Conservation (phyloP, 2,113 vertebrate genomes). For the Actenoides hombroni region DNA sequence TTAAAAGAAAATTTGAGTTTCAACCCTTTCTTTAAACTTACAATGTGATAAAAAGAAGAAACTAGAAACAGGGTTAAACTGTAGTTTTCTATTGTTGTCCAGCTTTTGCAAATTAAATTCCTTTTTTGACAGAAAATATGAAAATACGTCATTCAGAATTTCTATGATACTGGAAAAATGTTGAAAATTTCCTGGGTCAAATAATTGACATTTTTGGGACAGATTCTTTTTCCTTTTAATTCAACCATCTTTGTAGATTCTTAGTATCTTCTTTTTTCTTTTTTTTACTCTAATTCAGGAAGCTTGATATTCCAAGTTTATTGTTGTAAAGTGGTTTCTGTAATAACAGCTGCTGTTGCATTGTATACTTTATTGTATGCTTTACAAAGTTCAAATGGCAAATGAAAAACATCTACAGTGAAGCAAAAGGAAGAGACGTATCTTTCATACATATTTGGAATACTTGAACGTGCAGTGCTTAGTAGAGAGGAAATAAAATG, state of each 20-base stretch:
- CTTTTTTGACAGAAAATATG: background rate
- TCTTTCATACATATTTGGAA: slow-evolving; percentile 25
- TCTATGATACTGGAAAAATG: background rate
- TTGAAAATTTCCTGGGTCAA: background rate
- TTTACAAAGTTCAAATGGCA: slow-evolving; percentile 39
- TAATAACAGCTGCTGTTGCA: background rate
- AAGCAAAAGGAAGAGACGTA: background rate
- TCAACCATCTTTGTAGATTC: background rate
- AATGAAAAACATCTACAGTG: background rate
- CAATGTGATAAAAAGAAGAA: background rate
- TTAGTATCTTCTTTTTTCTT: background rate
- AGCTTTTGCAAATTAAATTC: background rate
- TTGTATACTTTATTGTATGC: background rate
- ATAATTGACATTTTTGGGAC: background rate
- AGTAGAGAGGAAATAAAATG: slow-evolving; percentile 24
- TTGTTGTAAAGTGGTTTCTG: background rate
- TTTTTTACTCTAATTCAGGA: background rate
- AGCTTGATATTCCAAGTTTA: background rate
- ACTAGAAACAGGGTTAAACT: background rate
- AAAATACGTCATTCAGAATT: background rate
- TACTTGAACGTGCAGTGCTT: slow-evolving; percentile 14
- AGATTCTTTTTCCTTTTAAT: background rate
- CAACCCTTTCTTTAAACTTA: background rate
- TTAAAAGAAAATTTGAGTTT: background rate
- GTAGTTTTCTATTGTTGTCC: background rate